Evolutionary conservation across 2,888 invertebrate genomes (phyloP).

Genomic region (Leptopterna dolabrata): DNA sequence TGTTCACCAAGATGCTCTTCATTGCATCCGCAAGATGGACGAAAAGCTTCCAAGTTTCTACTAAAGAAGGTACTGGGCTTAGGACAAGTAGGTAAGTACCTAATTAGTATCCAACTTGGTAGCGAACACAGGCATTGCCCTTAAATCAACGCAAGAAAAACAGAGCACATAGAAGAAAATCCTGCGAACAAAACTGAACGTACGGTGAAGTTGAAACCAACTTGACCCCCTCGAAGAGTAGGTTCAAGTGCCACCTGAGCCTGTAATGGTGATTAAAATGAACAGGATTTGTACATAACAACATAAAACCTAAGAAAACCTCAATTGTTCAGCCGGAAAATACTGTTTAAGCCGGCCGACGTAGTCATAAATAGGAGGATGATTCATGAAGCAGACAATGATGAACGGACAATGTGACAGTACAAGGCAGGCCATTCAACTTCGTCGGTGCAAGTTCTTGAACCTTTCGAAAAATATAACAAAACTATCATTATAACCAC

Average conservation of each 20-base stretch:
- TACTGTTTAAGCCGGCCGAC: not conserved
- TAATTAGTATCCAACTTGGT: no score
- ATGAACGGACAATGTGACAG: conserved; percentile 17
- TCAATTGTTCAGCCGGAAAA: not conserved
- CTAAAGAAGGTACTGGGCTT: no score
- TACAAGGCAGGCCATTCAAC: not conserved
- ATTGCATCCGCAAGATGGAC: no score
- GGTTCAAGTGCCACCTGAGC: not conserved
- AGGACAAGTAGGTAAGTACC: no score
- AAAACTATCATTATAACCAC: not conserved
- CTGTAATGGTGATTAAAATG: not conserved
- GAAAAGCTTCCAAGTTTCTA: no score
- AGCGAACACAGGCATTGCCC: no score
- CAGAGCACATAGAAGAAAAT: no score
- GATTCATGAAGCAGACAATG: conserved; percentile 22
- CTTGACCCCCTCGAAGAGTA: no score
- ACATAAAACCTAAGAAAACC: not conserved
- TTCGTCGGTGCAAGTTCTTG: not conserved
- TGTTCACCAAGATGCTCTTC: no score
- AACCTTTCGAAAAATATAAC: not conserved
- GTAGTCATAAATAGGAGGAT: conserved; percentile 7
- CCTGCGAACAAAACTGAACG: no score
- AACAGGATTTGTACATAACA: not conserved
- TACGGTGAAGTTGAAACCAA: no score
- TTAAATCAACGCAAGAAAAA: no score